Conservation (phyloP, 2,113 vertebrate genomes). For the Riparia riparia region DNA sequence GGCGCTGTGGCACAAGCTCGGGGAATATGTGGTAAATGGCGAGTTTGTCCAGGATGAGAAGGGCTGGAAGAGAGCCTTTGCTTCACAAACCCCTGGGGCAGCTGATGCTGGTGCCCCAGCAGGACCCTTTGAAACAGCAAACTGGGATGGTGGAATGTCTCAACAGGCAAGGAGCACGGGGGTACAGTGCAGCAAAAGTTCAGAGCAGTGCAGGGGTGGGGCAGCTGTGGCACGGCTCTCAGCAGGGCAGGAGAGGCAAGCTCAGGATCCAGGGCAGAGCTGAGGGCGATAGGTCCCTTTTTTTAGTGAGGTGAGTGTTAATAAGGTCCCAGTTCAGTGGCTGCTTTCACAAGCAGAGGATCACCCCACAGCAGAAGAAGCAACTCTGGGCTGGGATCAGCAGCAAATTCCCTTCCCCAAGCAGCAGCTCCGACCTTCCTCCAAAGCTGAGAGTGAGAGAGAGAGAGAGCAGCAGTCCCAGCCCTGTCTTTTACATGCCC, state of each 20-base stretch:
- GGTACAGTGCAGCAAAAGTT: neutral
- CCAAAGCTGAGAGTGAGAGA: neutral
- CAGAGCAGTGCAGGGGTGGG: neutral
- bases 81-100: neutral
- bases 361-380: neutral
- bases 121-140: neutral
- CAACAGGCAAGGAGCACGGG: neutral
- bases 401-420: no score
- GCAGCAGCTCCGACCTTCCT: neutral
- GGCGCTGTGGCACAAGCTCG: neutral
- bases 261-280: neutral
- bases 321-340: neutral
- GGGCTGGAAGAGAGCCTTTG: neutral
- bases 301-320: neutral
- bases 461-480: neutral
- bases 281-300: neutral
- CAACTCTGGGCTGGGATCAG: neutral
- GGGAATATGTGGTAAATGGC: neutral
- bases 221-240: no score
- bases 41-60: accelerated
- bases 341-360: neutral
- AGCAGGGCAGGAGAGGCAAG: neutral
- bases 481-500: neutral
- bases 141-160: neutral
- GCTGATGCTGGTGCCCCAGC: neutral